Evolutionary conservation across 2,888 invertebrate species (phyloP).

Genomic region (Drosophila picticornis): DNA sequence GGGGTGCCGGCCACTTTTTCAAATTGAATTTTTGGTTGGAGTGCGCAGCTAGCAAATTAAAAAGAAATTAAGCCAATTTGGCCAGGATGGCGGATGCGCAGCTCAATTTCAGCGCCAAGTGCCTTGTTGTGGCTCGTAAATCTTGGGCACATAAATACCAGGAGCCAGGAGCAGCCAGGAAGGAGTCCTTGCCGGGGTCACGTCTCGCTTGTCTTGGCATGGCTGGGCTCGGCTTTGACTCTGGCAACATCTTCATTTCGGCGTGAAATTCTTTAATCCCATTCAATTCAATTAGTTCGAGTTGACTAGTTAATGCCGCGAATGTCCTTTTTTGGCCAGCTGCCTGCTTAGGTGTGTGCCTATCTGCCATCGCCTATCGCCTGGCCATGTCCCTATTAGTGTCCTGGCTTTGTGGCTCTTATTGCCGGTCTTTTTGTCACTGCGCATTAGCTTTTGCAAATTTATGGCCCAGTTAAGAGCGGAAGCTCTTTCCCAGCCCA

Average conservation of each 20-base stretch:
- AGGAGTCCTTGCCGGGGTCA: constrained; percentile 18
- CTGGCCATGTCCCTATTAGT: neutral
- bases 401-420: constrained; percentile 26
- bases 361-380: neutral
- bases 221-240: constrained; percentile 39
- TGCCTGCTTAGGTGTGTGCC: constrained; percentile 54
- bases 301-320: constrained; percentile 82
- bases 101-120: constrained; percentile 74
- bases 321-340: constrained; percentile 56
- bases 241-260: constrained; percentile 68
- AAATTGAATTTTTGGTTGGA: constrained; percentile 74
- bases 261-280: constrained; percentile 84
- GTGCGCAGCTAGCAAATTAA: constrained; percentile 81
- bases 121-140: constrained; percentile 80
- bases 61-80: constrained; percentile 85
- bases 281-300: constrained; percentile 85
- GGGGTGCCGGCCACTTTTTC: constrained; percentile 68
- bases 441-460: constrained; percentile 76
- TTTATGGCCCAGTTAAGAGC: constrained; percentile 75
- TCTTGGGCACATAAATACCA: constrained; percentile 81
- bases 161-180: constrained; percentile 18
- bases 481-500: constrained; percentile 27
- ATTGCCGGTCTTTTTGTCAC: constrained; percentile 48
- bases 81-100: constrained; percentile 51
- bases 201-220: constrained; percentile 47